These are phyloP conservation scores for Atrina japonica DNA, from an alignment of 2,888 invertebrate genomes.

Conservation along the genomic window DNA sequence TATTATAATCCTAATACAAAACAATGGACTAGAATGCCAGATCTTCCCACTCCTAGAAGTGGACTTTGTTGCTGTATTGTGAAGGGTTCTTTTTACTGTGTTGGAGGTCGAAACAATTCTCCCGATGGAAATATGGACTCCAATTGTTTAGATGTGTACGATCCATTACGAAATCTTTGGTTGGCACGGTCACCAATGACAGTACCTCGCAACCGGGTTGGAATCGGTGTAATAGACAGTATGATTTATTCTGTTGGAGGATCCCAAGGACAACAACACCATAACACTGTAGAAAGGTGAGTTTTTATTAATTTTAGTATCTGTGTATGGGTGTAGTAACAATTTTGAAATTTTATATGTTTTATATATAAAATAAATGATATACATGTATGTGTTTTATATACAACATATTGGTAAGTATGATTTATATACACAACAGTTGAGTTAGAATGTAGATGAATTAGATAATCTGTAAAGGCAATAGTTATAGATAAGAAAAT, in stretches of 20 bases:
- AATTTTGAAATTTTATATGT: constrained; percentile 3
- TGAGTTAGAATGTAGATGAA: too few relatives aligned
- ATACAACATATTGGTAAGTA: too few relatives aligned
- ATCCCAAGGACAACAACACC: constrained; percentile 91
- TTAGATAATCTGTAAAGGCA: too few relatives aligned
- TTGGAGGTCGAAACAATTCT: constrained; percentile 95
- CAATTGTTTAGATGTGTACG: constrained; percentile 88
- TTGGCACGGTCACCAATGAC: constrained; percentile 90
- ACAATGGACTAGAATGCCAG: constrained; percentile 90
- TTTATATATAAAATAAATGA: too few relatives aligned
- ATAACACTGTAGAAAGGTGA: constrained; percentile 93
- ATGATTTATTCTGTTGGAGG: constrained; percentile 95
- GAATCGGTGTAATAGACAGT: constrained; percentile 96
- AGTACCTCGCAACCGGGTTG: constrained; percentile 92
- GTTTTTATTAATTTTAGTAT: constrained; percentile 55
- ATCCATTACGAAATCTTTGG: constrained; percentile 93
- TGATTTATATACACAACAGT: too few relatives aligned
- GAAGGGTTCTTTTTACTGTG: constrained; percentile 90
- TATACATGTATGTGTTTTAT: too few relatives aligned
- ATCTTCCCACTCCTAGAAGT: constrained; percentile 92
- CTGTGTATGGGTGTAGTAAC: constrained; percentile 6
- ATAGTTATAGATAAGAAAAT: too few relatives aligned
- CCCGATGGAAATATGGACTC: constrained; percentile 85
- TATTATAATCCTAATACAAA: constrained; percentile 93
- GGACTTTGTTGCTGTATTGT: constrained; percentile 83